Evolutionary conservation across 1,140 invertebrate genomes (phyloP).

Genomic region (Venturia canescens): DNA sequence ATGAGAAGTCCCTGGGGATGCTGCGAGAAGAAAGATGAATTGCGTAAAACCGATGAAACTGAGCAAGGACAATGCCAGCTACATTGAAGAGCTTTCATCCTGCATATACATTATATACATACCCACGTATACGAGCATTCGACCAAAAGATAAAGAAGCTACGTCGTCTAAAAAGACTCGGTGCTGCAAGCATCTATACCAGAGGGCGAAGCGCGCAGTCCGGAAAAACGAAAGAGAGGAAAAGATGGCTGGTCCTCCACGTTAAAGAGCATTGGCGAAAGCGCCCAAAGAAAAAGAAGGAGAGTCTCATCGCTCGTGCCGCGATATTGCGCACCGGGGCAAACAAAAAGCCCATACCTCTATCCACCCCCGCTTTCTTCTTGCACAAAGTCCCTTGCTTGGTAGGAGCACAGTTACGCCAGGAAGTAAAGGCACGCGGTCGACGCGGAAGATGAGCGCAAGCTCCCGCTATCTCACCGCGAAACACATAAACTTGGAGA

Average conservation of each 20-base stretch:
- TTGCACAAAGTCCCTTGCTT: constrained; percentile 16
- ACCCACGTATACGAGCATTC: neutral
- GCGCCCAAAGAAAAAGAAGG: neutral
- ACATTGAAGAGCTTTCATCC: constrained; percentile 20
- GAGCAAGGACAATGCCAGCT: constrained; percentile 35
- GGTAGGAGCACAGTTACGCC: neutral
- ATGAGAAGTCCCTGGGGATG: neutral
- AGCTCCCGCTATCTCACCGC: constrained; percentile 58
- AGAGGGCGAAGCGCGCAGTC: constrained; percentile 46
- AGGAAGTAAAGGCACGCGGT: constrained; percentile 25
- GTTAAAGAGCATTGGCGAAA: neutral
- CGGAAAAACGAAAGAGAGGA: constrained; percentile 30
- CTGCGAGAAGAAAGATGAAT: constrained; percentile 39
- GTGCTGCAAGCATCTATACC: neutral
- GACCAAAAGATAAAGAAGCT: constrained; percentile 48
- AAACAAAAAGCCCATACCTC: constrained; percentile 62
- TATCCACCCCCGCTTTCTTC: neutral
- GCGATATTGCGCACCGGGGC: constrained; percentile 62
- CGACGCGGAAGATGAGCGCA: constrained; percentile 36
- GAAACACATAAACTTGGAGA: constrained; percentile 65
- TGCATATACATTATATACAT: neutral
- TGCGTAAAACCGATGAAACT: constrained; percentile 45
- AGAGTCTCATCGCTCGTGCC: constrained; percentile 39
- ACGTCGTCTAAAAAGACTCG: constrained; percentile 38
- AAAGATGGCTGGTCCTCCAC: neutral